Conservation (phyloP, 2,888 invertebrate genomes). For the Cataglyphis rosenhaueri region DNA sequence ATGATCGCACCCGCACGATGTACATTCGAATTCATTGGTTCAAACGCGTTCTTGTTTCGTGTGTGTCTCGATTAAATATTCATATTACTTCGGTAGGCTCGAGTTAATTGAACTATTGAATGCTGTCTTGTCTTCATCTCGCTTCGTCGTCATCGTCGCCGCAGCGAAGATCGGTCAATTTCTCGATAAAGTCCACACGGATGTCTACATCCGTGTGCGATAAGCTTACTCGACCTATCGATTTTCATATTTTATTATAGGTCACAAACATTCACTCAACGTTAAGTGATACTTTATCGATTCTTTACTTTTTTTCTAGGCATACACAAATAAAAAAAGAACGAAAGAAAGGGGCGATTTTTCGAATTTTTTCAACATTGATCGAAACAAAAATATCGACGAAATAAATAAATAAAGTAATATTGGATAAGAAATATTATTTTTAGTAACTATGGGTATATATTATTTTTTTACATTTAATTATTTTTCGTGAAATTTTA, state of each 20-base stretch:
- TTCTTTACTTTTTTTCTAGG: neutral
- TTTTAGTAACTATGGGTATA: neutral
- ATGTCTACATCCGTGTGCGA: constrained; percentile 7
- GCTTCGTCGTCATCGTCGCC: constrained; percentile 49
- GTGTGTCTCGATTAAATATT: constrained; percentile 26
- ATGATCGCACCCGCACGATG: neutral
- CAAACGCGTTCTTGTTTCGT: neutral
- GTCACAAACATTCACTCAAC: constrained; percentile 9
- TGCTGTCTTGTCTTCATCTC: constrained; percentile 59
- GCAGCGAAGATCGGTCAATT: neutral
- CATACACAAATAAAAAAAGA: neutral
- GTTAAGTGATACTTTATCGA: constrained; percentile 13
- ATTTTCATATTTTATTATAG: constrained; percentile 25
- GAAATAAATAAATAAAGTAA: neutral
- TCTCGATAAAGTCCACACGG: constrained; percentile 13
- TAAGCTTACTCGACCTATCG: constrained; percentile 26
- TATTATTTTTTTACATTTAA: neutral
- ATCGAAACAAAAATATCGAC: too few species aligned
- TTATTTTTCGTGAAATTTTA: constrained; percentile 4
- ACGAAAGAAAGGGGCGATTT: neutral
- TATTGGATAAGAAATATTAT: neutral
- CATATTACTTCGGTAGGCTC: constrained; percentile 17
- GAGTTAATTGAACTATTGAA: constrained; percentile 72
- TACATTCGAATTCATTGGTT: constrained; percentile 12
- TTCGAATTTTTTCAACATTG: neutral